These are phyloP conservation scores for Agelaius tricolor DNA, from an alignment of 2,113 vertebrate species.

Conservation along the genomic window DNA sequence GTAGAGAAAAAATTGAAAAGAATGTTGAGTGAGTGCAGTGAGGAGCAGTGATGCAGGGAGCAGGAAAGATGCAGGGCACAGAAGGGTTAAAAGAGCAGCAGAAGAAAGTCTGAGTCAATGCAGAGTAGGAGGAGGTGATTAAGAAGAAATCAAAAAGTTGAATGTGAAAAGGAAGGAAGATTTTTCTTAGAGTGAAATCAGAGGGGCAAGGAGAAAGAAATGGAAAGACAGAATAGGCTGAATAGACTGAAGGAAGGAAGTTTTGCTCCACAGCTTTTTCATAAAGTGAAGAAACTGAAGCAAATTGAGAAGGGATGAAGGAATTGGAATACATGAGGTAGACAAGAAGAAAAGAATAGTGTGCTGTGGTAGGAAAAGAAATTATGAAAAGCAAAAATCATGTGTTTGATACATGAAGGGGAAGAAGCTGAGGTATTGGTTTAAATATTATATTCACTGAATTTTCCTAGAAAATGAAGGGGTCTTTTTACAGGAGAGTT, in stretches of 20 bases:
- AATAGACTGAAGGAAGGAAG: background rate
- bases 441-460: background rate
- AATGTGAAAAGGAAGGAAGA: constrained; percentile 26
- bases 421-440: background rate
- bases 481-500: background rate
- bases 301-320: background rate
- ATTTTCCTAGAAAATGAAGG: background rate
- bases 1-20: background rate
- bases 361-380: background rate
- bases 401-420: background rate
- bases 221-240: background rate
- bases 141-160: constrained; percentile 43
- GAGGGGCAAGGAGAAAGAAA: background rate
- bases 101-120: constrained; percentile 56
- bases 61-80: background rate
- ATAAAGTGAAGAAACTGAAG: background rate
- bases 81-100: constrained; percentile 49
- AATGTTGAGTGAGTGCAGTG: background rate
- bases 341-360: background rate
- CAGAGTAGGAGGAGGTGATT: constrained; percentile 64
- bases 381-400: background rate
- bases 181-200: background rate
- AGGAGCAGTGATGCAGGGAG: background rate
- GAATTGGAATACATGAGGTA: background rate
- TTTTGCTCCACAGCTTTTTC: background rate